Percentiles rank a stretch among this genome's conserved stretches.
Evolutionary conservation across 2,113 vertebrate species (phyloP).

Genomic region (Myotis davidii): DNA sequence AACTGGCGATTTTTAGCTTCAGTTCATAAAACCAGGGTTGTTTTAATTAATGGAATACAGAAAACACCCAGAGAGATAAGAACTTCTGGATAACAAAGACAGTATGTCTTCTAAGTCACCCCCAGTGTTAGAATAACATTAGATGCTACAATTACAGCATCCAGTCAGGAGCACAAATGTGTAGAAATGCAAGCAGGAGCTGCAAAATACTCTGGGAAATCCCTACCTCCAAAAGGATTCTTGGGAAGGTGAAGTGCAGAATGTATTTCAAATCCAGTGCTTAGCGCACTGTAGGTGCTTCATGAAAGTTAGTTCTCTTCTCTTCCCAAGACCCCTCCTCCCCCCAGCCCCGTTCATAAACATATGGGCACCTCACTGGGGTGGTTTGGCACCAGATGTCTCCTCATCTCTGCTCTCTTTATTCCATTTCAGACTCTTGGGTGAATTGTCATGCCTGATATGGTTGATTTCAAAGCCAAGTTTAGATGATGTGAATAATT

Average conservation of each 20-base stretch:
- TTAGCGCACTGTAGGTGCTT: not conserved
- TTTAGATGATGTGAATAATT: constrained; percentile 75
- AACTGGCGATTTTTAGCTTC: constrained; percentile 19
- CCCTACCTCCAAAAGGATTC: not conserved
- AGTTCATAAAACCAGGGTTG: constrained; percentile 55
- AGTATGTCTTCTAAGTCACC: not conserved
- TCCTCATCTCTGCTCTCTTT: constrained; percentile 63
- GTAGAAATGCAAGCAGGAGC: not conserved
- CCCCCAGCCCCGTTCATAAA: not conserved
- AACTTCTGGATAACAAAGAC: not conserved
- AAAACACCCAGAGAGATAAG: not conserved
- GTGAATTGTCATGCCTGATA: constrained; percentile 71
- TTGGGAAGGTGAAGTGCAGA: not conserved
- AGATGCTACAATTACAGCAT: not conserved
- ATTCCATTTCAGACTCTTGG: constrained; percentile 72
- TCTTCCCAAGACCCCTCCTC: not conserved
- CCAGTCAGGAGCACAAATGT: not conserved
- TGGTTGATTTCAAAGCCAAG: constrained; percentile 74
- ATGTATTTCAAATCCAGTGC: not conserved
- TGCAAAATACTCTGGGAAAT: not conserved
- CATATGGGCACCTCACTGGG: constrained; percentile 54
- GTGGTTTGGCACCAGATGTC: constrained; percentile 64
- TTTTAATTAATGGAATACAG: constrained; percentile 34
- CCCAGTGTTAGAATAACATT: not conserved
- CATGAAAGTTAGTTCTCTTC: not conserved